Evolutionary conservation across 2,797 vertebrate genomes (phyloP), one percentile per base, ranked within the genome.

Genomic region (Mionectes olivaceus): DNA sequence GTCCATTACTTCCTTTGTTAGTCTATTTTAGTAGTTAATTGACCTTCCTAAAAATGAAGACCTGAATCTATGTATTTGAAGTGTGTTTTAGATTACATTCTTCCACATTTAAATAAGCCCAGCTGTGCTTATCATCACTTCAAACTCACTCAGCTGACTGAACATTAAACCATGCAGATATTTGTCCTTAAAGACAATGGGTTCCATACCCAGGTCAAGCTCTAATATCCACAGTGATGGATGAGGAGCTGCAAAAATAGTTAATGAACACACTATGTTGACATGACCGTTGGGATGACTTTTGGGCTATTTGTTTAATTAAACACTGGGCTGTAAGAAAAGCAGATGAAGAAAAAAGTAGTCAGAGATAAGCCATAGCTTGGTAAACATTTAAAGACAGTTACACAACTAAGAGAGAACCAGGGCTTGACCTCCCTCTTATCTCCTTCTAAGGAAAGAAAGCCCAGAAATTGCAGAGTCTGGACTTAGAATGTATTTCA

Each of bases 201-300:
- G n/a, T 88, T 83, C 39, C 21, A 16, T 5, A 35, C 55, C 69
- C 80, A 88, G 55, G 76, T 81, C 68, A 81, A 61, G 33, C 57
- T 83, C 28, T 81, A 33, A n/a, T 37, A 75, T 14, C 33, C n/a
- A 25, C 39, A 11, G 73, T 73, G 94, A 89, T 93, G 80, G 87
- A 83, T 68, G 73, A 87, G 69, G 46, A 79, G 35, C 77, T 96
- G 77, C 80, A 94, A 69, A 88, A 93, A 44, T 21, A 79, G 90
- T 94, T 95, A 93, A 93, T 94, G 82, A 92, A 47, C 82, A 86
- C 35, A 13, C 33, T 68, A 39, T 78, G 65, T 73, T 96, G 80
- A 76, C 50, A 22, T 41, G 76, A 80, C 73, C 2, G 2, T 89
- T 91, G 56, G 61, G 33, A 35, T 46, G 73, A 43, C 89, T 85